Evolutionary conservation across 2,797 vertebrate genomes (phyloP).

Genomic region (Rhabdomys pumilio): DNA sequence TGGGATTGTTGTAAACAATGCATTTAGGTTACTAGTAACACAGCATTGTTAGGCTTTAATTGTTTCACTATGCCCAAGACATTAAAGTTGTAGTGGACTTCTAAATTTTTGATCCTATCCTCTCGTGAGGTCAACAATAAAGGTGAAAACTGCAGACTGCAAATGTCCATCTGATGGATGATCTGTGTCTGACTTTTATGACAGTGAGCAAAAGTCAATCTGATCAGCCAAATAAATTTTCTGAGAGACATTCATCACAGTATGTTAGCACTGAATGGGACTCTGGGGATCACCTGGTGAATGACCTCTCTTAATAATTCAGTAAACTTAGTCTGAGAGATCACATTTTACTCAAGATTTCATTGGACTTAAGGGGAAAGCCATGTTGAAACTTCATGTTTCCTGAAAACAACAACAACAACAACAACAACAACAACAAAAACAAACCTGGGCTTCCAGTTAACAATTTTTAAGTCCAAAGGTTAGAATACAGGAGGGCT

Average conservation of each 20-base stretch:
- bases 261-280: not conserved
- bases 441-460: not conserved
- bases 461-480: not conserved
- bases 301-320: conserved; percentile 21
- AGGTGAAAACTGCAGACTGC: not conserved
- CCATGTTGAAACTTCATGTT: not conserved
- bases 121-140: conserved; percentile 22
- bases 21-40: not conserved
- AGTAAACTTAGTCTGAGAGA: not conserved
- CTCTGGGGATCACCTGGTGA: conserved; percentile 13
- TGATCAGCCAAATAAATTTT: conserved; percentile 63
- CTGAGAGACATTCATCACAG: conserved; percentile 45
- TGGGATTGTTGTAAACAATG: not conserved
- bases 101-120: conserved; percentile 33
- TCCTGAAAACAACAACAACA: not conserved
- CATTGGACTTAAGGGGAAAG: conserved; percentile 45
- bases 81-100: not conserved
- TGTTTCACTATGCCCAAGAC: not conserved
- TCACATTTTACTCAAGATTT: conserved; percentile 45
- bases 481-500: not conserved
- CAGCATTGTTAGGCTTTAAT: not conserved
- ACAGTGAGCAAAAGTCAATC: conserved; percentile 72
- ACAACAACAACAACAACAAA: too few species aligned
- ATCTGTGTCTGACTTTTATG: conserved; percentile 11
- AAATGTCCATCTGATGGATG: conserved; percentile 67